phyloP scores from a whole-genome alignment of 2,113 vertebrate genomes.

The Osmerus eperlanus region DNA sequence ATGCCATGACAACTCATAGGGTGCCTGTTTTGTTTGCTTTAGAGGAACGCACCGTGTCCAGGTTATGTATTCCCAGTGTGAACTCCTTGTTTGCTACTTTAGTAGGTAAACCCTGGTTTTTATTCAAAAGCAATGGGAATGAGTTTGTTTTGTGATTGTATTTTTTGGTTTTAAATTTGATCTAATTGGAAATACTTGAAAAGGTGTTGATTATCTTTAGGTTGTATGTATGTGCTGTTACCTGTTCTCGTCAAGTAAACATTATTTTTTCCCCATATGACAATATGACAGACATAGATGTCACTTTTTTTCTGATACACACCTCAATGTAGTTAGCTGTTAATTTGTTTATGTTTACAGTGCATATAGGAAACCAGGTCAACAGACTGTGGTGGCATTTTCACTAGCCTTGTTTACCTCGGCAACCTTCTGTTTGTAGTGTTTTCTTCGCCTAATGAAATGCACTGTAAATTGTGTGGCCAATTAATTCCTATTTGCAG shows the following conservation, averaged over 20 bases:
- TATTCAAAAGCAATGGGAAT: no score
- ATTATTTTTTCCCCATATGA: no score
- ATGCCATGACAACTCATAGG: conserved; percentile 37
- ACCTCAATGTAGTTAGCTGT: no score
- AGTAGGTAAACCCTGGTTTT: no score
- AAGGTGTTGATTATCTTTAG: no score
- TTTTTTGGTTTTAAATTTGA: no score
- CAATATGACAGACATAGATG: no score
- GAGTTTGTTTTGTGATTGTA: no score
- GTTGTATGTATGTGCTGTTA: no score
- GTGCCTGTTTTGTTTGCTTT: conserved; percentile 25
- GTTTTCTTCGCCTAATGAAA: conserved; percentile 53
- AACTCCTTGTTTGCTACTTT: neutral
- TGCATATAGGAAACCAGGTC: conserved; percentile 52
- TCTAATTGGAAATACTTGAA: no score
- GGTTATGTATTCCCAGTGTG: neutral
- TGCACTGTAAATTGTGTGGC: conserved; percentile 60
- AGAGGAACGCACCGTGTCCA: conserved; percentile 9
- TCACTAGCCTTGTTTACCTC: conserved; percentile 31
- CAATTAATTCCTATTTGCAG: conserved; percentile 57
- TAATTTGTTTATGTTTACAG: conserved; percentile 42
- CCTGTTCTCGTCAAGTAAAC: no score
- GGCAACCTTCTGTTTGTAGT: conserved; percentile 16
- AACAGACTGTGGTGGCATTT: conserved; percentile 51
- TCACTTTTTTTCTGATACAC: no score